A percentile compares a stretch with the other conserved stretches of the same genome.
Conservation (phyloP, 2,888 invertebrate genomes). For the Drosophila longiperda region DNA sequence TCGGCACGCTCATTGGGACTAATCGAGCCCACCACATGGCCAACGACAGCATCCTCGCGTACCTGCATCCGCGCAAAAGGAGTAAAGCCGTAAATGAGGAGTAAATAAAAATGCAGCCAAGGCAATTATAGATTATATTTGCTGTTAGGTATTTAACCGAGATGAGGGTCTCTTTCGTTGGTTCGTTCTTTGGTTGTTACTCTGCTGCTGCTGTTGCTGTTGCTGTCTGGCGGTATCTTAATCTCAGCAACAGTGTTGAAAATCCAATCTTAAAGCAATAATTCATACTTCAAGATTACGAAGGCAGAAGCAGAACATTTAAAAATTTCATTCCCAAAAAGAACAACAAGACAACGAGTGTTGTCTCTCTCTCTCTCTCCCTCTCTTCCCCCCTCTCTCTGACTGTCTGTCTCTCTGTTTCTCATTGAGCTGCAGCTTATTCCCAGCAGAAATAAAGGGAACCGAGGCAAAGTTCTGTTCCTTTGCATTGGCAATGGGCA, state of each 20-base stretch:
- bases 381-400: conserved; percentile 4
- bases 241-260: conserved; percentile 83
- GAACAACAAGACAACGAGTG: conserved; percentile 10
- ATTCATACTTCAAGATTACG: conserved; percentile 83
- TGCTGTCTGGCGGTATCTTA: conserved; percentile 72
- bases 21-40: conserved; percentile 92
- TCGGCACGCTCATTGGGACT: conserved; percentile 89
- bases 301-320: conserved; percentile 80
- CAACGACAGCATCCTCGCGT: conserved; percentile 92
- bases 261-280: conserved; percentile 84
- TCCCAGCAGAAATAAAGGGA: conserved; percentile 28
- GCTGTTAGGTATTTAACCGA: conserved; percentile 27
- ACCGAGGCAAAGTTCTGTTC: conserved; percentile 21
- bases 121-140: conserved; percentile 79
- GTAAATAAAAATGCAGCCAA: conserved; percentile 43
- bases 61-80: conserved; percentile 86
- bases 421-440: conserved; percentile 18
- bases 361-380: conserved; percentile 5
- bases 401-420: background rate
- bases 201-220: background rate
- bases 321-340: conserved; percentile 69
- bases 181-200: conserved; percentile 37
- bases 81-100: background rate
- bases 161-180: conserved; percentile 6
- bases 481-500: conserved; percentile 58